A percentile compares a stretch with the other conserved stretches of the same genome.
These are phyloP conservation scores for Drosophila nigromelanica DNA, from an alignment of 1,140 invertebrate genomes.

Conservation along the genomic window DNA sequence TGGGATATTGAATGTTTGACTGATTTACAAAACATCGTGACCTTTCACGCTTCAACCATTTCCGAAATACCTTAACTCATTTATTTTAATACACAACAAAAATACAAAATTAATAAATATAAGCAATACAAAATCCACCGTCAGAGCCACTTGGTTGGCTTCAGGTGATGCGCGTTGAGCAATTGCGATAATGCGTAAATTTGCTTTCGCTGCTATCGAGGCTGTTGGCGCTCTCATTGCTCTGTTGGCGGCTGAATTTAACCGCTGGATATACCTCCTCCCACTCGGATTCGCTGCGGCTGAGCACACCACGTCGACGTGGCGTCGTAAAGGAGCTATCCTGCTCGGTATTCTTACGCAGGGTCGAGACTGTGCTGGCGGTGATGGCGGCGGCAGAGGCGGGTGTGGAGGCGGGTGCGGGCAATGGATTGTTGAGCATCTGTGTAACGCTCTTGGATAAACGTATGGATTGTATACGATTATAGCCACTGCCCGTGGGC, in stretches of 20 bases:
- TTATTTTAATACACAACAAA: not conserved
- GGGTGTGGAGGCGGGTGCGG: conserved; percentile 27
- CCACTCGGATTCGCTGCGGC: conserved; percentile 72
- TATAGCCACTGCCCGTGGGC: conserved; percentile 70
- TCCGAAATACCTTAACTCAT: not conserved
- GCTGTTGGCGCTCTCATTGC: conserved; percentile 54
- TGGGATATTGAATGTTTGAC: too few species aligned
- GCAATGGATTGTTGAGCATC: conserved; percentile 80
- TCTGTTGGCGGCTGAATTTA: conserved; percentile 56
- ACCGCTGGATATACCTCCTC: conserved; percentile 78
- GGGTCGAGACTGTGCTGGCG: conserved; percentile 12
- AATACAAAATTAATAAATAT: not conserved
- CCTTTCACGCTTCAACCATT: not conserved
- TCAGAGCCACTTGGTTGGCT: not conserved
- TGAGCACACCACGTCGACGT: conserved; percentile 68
- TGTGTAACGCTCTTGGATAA: conserved; percentile 79
- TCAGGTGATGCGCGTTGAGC: conserved; percentile 76
- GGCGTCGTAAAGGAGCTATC: conserved; percentile 52
- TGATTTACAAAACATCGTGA: too few species aligned
- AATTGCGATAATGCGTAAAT: conserved; percentile 75
- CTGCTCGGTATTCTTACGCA: conserved; percentile 24
- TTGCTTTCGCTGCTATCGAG: conserved; percentile 40
- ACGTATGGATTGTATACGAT: conserved; percentile 77
- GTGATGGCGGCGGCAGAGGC: conserved; percentile 25
- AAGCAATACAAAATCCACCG: conserved; percentile 1